A percentile compares a stretch with the other conserved stretches of the same genome.
Conservation (phyloP, 2,888 invertebrate genomes). For the Himalopsyche kuldschensis region DNA sequence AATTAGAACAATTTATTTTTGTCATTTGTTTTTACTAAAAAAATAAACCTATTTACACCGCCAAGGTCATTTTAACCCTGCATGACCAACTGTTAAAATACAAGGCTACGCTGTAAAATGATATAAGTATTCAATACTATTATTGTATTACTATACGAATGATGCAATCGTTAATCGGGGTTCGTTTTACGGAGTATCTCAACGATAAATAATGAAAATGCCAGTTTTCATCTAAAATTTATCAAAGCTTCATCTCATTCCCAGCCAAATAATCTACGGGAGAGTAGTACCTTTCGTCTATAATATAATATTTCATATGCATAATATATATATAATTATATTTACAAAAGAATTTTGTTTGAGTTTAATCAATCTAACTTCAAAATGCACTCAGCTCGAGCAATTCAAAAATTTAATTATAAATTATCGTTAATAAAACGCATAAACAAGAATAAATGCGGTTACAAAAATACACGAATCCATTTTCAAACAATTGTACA, state of each 20-base stretch:
- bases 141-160: neutral
- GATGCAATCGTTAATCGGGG: neutral
- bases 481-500: neutral
- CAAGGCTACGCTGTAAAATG: too few species aligned
- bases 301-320: neutral
- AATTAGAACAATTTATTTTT: too few species aligned
- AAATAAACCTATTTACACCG: too few species aligned
- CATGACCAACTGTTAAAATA: too few species aligned
- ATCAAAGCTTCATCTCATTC: neutral
- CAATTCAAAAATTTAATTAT: neutral
- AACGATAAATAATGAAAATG: neutral
- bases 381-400: neutral
- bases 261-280: neutral
- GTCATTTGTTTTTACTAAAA: too few species aligned
- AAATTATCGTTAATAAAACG: neutral
- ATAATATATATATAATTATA: neutral
- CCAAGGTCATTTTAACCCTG: too few species aligned
- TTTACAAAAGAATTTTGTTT: neutral
- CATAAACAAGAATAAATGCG: neutral
- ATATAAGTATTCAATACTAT: too few species aligned
- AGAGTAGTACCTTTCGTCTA: conserved; percentile 1
- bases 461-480: neutral
- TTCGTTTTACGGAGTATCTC: neutral
- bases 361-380: neutral
- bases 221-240: neutral